Conservation (phyloP, 2,888 invertebrate species). For the Plemyria rubiginata region DNA sequence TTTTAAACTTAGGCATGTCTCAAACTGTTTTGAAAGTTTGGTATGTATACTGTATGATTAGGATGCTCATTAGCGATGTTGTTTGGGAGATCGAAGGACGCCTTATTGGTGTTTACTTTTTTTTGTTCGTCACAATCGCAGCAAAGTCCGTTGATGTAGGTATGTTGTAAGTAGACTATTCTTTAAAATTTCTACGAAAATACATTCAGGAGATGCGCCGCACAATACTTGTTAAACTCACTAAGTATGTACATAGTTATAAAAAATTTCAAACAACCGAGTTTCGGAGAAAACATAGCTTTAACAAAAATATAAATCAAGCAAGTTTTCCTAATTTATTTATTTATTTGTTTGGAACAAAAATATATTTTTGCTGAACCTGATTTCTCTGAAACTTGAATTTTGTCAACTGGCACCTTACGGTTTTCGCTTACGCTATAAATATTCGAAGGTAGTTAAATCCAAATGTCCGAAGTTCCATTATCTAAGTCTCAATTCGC, state of each 20-base stretch:
- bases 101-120: slow-evolving; percentile 77
- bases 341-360: too few relatives aligned
- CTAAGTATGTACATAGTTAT: too few relatives aligned
- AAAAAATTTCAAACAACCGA: too few relatives aligned
- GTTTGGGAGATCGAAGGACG: slow-evolving; percentile 70
- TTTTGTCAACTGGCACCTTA: too few relatives aligned
- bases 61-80: slow-evolving; percentile 69
- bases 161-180: not conserved
- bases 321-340: too few relatives aligned
- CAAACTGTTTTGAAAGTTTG: slow-evolving; percentile 70
- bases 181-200: not conserved
- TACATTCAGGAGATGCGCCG: not conserved
- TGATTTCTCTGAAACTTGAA: too few relatives aligned
- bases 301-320: too few relatives aligned
- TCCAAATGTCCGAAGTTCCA: not conserved
- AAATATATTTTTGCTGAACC: too few relatives aligned
- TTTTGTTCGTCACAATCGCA: slow-evolving; percentile 67
- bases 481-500: not conserved
- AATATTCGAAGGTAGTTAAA: too few relatives aligned
- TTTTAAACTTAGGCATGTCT: slow-evolving; percentile 75
- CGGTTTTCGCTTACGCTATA: too few relatives aligned
- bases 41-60: slow-evolving; percentile 73
- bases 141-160: not conserved
- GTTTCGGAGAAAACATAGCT: too few relatives aligned
- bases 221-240: too few relatives aligned